A percentile compares a stretch with the other conserved stretches of the same genome.
These are phyloP conservation scores for Adelosebastes latens DNA, from an alignment of 2,797 vertebrate genomes.

Conservation along the genomic window DNA sequence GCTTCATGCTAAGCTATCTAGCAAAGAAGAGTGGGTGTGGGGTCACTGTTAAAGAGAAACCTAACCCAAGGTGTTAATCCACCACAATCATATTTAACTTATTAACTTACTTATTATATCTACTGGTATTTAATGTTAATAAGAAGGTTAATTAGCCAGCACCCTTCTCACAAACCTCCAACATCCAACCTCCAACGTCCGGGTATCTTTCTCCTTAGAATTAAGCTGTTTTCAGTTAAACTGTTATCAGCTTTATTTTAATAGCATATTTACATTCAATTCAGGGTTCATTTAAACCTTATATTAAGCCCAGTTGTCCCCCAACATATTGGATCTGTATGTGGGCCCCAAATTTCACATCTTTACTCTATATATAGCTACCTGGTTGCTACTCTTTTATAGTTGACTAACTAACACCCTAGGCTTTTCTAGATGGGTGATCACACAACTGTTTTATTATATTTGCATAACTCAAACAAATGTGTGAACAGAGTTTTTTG, in stretches of 20 bases:
- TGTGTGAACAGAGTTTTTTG: background rate
- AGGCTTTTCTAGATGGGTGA: no score
- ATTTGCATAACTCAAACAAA: conserved; percentile 15
- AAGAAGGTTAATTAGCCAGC: conserved; percentile 58
- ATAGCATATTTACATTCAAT: rapidly evolving
- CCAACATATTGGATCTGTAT: background rate
- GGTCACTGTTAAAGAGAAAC: conserved; percentile 37
- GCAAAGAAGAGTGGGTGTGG: conserved; percentile 61
- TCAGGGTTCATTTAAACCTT: rapidly evolving
- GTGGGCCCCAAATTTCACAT: conserved; percentile 31
- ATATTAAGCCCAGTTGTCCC: background rate
- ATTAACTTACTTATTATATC: no score
- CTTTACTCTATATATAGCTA: conserved; percentile 23
- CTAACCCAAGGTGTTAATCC: background rate
- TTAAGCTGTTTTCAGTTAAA: background rate
- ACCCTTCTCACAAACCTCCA: conserved; percentile 16
- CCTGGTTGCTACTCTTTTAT: conserved; percentile 17
- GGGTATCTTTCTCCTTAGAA: conserved; percentile 40
- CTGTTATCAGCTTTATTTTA: background rate
- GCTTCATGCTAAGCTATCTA: conserved; percentile 54
- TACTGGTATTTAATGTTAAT: conserved; percentile 1
- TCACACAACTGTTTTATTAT: background rate
- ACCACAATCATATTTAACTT: background rate
- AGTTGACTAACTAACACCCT: background rate
- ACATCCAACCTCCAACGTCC: conserved; percentile 42